A percentile compares a stretch with the other conserved stretches of the same genome.
Evolutionary conservation across 1,140 invertebrate genomes (phyloP).

Genomic region (Plutomurus gul): DNA sequence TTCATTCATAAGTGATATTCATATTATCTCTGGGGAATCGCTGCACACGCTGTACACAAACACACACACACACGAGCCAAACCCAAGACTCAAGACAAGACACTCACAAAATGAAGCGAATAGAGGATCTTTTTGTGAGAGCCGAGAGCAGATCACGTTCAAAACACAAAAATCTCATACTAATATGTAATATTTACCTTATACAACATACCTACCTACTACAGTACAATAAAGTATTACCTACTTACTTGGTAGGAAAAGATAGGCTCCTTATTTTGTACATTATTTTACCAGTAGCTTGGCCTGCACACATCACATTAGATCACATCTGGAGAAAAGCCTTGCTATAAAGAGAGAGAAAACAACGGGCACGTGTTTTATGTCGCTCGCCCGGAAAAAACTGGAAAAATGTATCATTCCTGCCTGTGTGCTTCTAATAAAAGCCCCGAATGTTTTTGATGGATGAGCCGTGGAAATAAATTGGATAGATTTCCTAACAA

Average conservation of each 20-base stretch:
- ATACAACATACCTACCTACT: too few species aligned
- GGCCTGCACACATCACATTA: not conserved
- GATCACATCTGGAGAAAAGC: slow-evolving; percentile 11
- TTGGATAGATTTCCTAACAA: slow-evolving; percentile 8
- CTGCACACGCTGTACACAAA: too few species aligned
- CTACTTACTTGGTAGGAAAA: too few species aligned
- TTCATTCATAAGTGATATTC: slow-evolving; percentile 25
- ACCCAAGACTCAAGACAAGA: not conserved
- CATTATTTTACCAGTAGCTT: too few species aligned
- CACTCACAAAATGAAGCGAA: not conserved
- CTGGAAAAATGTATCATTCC: not conserved
- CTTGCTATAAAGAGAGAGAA: not conserved
- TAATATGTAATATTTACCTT: not conserved
- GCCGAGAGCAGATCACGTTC: slow-evolving; percentile 10
- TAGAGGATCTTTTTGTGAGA: not conserved
- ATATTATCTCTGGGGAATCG: not conserved
- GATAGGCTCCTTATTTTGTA: too few species aligned
- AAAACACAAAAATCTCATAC: not conserved
- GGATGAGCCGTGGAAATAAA: slow-evolving; percentile 26
- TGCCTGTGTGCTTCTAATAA: not conserved
- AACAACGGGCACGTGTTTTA: slow-evolving; percentile 15
- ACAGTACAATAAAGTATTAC: too few species aligned
- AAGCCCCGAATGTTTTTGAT: slow-evolving; percentile 21
- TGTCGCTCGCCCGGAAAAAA: not conserved
- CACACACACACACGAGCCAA: too few species aligned